Evolutionary conservation across 92 coral and sea anemone species (phyloP), one percentile per base, ranked within the genome.

Genomic region (Nematostella vectensis): DNA sequence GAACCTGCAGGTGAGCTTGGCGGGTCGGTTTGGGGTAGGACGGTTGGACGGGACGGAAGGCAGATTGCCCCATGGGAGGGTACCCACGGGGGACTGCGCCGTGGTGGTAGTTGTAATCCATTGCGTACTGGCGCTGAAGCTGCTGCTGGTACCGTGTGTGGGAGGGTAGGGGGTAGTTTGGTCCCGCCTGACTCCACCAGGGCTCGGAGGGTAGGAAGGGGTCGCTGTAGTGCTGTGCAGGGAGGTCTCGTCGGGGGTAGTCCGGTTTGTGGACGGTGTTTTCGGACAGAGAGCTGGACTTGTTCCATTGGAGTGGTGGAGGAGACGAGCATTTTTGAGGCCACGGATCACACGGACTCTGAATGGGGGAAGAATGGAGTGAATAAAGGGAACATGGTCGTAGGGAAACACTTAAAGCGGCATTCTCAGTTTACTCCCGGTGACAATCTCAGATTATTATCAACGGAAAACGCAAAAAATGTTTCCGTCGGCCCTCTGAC

Each of bases 161-260:
- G 65, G 83, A 70, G 65, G 80, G 67, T 55, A 76, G 81, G 59
- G 61, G 80, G 19, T 64, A 72, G 3, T 70, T 75, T 33, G 67
- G 31, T 25, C 88, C 95, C 11, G 58, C 68, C 9, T 68, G 84
- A 50, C 54, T 69, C 95, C 95, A 85, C 60, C 79, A 65, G 55
- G 67, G 77, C 53, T 85, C 95, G 43, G 78, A 66, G 0, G 95
- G 95, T 51, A 80, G 72, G 64, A 80, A 85, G 1, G 95, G 88
- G 54, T 85, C 95, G 37, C 95, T 85, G 74, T 66, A 80, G 48
- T 85, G 88, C 30, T 85, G 95, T 1, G 88, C 67, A 24, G 82
- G 81, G 37, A 85, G 78, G 3, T 77, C 70, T 10, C 62, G 80
- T 4, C 83, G 80, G 40, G 66, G 79, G 45, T 75, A 69, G 18